Evolutionary conservation across 2,113 vertebrate genomes (phyloP), one percentile per base, ranked within the genome.

Genomic region (Ancistrus triradiatus): DNA sequence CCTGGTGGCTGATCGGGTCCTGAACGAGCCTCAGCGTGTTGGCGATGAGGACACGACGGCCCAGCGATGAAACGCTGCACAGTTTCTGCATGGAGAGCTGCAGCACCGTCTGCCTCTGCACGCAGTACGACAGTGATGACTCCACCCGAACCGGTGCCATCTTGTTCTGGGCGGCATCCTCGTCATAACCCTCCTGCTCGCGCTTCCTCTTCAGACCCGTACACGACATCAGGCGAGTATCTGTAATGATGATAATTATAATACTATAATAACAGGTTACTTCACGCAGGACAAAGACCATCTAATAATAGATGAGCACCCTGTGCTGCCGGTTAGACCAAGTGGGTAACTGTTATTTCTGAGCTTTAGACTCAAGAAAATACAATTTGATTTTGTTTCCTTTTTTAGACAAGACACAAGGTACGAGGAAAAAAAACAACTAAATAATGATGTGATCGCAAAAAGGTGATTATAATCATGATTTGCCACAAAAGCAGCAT

Each of bases 41-140:
- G 82, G 92, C 92, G 78, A 95, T 94, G 73, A 95, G 78, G 78
- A 95, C 91, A 1, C 91, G 91, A 78, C 90, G 91, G 72, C 88
- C 88, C 82, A 95, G 85, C 80, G 79, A 25, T 84, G 85, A 79
- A 49, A 87, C 91, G 66, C 85, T 87, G 63, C 92, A 93, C 66
- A 95, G 90, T 82, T 95, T 95, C 90, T 93, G 89, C 77, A 94
- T 87, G 71, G 92, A 95, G 86, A 94, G 89, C 89, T 93, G 92
- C 87, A 95, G 92, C 83, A 95, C 89, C 81, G 88, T 90, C 89
- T 95, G 91, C 52, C 92, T 88, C 90, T 93, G 93, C 84, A 92
- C 87, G 65, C 88, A 88, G 88, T 89, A 93, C 38, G 90, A 90
- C 78, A 87, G 11, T 6, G 28, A n/a, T 0, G 47, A 22, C 25